Percentiles rank a stretch among this genome's conserved stretches.
phyloP scores from a whole-genome alignment of 2,797 vertebrate species.

The Chaetodon trifasciatus region DNA sequence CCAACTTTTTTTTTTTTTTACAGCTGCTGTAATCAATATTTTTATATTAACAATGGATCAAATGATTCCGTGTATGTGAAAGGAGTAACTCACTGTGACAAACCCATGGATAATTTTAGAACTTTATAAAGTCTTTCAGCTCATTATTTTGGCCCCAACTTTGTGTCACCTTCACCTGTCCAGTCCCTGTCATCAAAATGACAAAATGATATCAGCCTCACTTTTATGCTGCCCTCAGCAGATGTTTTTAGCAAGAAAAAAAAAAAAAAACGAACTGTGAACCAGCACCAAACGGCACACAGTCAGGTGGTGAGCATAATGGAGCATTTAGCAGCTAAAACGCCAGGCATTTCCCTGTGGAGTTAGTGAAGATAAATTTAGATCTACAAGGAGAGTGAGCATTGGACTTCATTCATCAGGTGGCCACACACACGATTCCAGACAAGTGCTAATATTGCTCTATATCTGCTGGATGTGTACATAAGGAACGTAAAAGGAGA shows the following conservation, averaged over 20 bases:
- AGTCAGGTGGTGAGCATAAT: not conserved
- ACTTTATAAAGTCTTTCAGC: no score
- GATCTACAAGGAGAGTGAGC: not conserved
- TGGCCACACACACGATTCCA: no score
- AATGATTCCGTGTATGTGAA: not conserved
- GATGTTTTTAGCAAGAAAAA: no score
- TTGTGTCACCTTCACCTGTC: no score
- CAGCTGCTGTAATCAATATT: not conserved
- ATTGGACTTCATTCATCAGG: not conserved
- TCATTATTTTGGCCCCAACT: not conserved
- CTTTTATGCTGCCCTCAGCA: no score
- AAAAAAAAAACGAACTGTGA: no score
- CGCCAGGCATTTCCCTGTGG: no score
- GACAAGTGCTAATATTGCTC: not conserved
- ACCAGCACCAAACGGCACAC: no score
- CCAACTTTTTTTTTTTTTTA: not conserved
- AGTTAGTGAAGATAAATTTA: no score
- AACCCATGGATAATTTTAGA: fast-evolving
- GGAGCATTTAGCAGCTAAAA: constrained; percentile 12
- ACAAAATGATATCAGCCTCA: not conserved
- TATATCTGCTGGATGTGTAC: not conserved
- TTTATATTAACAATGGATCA: no score
- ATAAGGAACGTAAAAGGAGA: no score
- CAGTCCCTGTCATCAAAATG: not conserved
- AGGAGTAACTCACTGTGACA: not conserved